Evolutionary conservation across 2,888 invertebrate genomes (phyloP).

Genomic region (Byasa hedistus): DNA sequence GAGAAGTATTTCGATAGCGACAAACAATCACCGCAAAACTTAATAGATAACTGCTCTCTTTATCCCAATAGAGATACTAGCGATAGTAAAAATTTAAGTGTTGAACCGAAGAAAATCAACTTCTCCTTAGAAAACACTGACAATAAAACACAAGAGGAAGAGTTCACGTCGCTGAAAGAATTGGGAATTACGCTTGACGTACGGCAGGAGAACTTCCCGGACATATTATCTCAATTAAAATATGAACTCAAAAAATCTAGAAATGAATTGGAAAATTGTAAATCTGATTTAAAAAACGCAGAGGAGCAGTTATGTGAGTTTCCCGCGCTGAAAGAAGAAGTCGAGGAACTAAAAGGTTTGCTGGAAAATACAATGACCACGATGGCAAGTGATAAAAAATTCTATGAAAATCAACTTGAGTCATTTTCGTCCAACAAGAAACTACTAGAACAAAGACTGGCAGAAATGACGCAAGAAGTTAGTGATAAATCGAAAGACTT

Average conservation of each 20-base stretch:
- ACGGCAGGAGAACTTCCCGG: conserved; percentile 68
- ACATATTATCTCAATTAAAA: conserved; percentile 68
- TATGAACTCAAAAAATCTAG: conserved; percentile 80
- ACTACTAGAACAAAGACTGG: conserved; percentile 77
- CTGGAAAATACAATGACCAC: conserved; percentile 75
- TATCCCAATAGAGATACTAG: conserved; percentile 70
- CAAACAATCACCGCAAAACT: conserved; percentile 56
- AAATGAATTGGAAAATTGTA: conserved; percentile 75
- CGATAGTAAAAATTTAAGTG: conserved; percentile 59
- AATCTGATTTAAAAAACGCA: conserved; percentile 74
- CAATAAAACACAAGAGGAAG: conserved; percentile 58
- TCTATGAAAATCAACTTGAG: conserved; percentile 79
- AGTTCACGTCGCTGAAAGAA: conserved; percentile 76
- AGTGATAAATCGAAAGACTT: conserved; percentile 77
- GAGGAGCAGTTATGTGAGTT: conserved; percentile 78
- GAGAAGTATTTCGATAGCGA: conserved; percentile 46
- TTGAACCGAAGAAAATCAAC: conserved; percentile 73
- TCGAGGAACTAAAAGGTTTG: conserved; percentile 69
- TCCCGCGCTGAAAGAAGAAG: conserved; percentile 70
- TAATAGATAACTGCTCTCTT: conserved; percentile 73
- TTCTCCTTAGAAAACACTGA: conserved; percentile 66
- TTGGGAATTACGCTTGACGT: conserved; percentile 74
- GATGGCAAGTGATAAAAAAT: conserved; percentile 77
- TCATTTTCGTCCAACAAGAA: conserved; percentile 75
- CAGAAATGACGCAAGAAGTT: conserved; percentile 78